These are phyloP conservation scores for Apamea crenata DNA, from an alignment of 2,888 invertebrate species.

Conservation along the genomic window DNA sequence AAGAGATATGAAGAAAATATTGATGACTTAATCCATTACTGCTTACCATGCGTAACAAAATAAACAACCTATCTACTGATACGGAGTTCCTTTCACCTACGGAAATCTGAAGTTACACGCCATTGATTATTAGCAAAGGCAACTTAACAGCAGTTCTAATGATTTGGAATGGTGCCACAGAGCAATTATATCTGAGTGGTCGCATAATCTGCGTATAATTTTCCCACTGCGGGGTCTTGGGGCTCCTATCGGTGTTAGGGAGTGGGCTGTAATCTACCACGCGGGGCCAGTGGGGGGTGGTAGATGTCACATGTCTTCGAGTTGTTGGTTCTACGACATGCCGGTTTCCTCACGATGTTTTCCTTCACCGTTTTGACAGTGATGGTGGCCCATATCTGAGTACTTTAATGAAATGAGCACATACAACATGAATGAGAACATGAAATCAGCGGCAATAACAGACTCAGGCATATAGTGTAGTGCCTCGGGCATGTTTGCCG, in stretches of 20 bases:
- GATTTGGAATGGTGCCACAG: constrained; percentile 9
- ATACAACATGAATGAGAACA: background rate
- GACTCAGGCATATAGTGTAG: too few relatives aligned
- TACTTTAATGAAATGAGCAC: background rate
- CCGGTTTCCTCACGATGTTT: too few relatives aligned
- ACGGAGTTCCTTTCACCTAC: constrained; percentile 43
- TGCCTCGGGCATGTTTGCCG: background rate
- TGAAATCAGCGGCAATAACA: background rate
- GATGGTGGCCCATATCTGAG: background rate
- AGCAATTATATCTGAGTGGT: background rate
- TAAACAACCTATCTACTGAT: constrained; percentile 53
- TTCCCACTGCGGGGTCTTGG: too few relatives aligned
- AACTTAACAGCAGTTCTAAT: constrained; percentile 33
- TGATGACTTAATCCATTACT: constrained; percentile 58
- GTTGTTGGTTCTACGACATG: too few relatives aligned
- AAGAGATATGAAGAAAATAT: constrained; percentile 54
- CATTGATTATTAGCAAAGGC: constrained; percentile 58
- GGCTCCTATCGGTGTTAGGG: too few relatives aligned
- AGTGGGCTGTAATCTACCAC: too few relatives aligned
- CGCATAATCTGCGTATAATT: too few relatives aligned
- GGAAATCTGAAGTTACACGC: constrained; percentile 56
- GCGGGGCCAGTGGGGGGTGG: too few relatives aligned
- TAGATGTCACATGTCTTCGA: too few relatives aligned
- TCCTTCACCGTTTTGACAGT: too few relatives aligned
- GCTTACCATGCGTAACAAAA: constrained; percentile 49